Conservation (phyloP, 2,113 vertebrate genomes). For the Spermophilus dauricus region DNA sequence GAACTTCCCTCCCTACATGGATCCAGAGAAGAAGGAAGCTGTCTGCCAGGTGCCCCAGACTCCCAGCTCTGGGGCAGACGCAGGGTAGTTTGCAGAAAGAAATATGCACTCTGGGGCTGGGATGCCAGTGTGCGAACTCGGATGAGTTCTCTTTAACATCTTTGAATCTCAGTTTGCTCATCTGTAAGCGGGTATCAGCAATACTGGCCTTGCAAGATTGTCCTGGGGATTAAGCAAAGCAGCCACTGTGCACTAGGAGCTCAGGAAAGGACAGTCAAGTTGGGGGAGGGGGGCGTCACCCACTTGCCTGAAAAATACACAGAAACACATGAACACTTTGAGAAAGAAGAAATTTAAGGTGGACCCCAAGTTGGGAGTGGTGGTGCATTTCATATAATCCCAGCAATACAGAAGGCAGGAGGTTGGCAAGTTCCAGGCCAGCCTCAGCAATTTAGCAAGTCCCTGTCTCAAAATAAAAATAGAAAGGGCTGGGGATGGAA, state of each 20-base stretch:
- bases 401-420: too few species aligned
- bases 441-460: too few species aligned
- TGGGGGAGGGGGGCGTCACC: neutral
- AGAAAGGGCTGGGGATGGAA: too few species aligned
- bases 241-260: rapidly evolving
- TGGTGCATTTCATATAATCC: too few species aligned
- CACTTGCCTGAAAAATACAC: neutral
- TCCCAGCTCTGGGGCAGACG: rapidly evolving
- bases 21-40: neutral
- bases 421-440: too few species aligned
- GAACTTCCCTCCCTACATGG: neutral
- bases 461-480: too few species aligned
- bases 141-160: neutral
- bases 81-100: neutral
- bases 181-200: neutral
- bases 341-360: neutral
- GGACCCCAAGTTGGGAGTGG: neutral
- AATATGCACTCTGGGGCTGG: neutral
- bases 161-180: neutral
- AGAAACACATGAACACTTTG: neutral
- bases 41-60: neutral
- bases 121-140: neutral
- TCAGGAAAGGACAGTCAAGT: neutral
- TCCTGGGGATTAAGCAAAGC: neutral
- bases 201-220: neutral